Evolutionary conservation across 2,797 vertebrate species (phyloP), one percentile per base, ranked within the genome.

Genomic region (Dipus sagitta): DNA sequence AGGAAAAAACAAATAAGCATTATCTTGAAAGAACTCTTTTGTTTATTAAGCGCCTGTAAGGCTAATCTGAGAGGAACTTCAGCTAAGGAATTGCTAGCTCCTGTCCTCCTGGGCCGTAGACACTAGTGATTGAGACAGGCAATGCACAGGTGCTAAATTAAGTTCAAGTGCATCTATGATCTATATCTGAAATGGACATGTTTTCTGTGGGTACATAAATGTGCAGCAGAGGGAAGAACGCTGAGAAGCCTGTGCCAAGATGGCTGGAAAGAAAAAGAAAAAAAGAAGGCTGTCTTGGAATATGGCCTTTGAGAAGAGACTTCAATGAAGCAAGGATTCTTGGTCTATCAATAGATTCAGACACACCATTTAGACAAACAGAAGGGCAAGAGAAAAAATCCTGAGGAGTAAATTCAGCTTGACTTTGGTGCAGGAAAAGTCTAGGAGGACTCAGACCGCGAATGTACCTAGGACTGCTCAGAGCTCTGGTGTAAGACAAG

Each of bases 391-490:
- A 5, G 0, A 47, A 74, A 68, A 78, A 30, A 30, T 64, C 42
- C 32, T 17, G 18, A 24, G n/a, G 13, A 52, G n/a, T 67, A 52
- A 32, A 24, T 38, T 62, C 34, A 42, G 60, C 70, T 58, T 71
- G 32, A 32, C 30, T 17, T 26, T 14, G 11, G 13, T 21, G 8
- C 18, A 17, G 26, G 24, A 28, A n/a, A 32, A 26, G 18, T 13
- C 30, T 23, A 24, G 8, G 42, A 15, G 28, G 47, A 62, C 8
- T 30, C 28, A 24, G 30, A 38, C 42, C 30, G 8, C 47, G 70
- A 18, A 9, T 15, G 1, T 5, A 6, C 11, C 38, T 47, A 60
- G 11, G 3, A 3, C 7, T 38, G 7, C 1, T 28, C 13, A 21
- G 15, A 2, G 17, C n/a, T 13, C 14, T 12, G 10, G 20, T 15